Evolutionary conservation across 2,797 vertebrate genomes (phyloP), one percentile per base, ranked within the genome.

Genomic region (Falco rusticolus): DNA sequence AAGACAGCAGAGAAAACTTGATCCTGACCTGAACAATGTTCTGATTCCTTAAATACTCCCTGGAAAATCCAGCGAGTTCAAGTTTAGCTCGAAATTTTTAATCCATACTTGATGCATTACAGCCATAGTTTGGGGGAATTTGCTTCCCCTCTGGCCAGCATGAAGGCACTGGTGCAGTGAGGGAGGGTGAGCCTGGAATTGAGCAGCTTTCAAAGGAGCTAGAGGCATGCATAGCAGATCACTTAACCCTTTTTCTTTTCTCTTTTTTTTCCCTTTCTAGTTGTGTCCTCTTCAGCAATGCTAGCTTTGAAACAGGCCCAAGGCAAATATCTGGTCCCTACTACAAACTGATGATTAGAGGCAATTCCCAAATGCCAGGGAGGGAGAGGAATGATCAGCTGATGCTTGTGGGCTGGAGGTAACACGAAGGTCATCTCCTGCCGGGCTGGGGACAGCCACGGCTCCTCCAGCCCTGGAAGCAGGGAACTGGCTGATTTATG

Each of bases 401-500:
- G 66, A 57, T 72, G 37, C 45, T 57, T 5, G 12, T 51, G 93
- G 94, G 94, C 90, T 92, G 84, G 78, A 93, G 91, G 85, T 81
- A 88, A 81, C 33, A 5, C 2, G 21, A 85, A 94, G 95, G 94
- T 93, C 88, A 93, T 4, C 65, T 85, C 90, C 89, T 29, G 28
- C 45, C 9, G 3, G 78, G 87, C 90, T 93, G 83, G 89, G 89
- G 47, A 88, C 72, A 63, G 68, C 90, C 82, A 47, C 64, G n/a
- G 90, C 85, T 87, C 75, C 83, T 41, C 47, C 79, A 41, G 89
- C 65, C 80, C 79, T 34, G 76, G 26, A 15, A 85, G 88, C 25
- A 20, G 72, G 66, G 37, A 93, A 82, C 72, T 51, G 59, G 16
- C 83, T 94, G 74, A 96, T 90, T 96, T 86, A 96, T 94, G 88